Percentiles rank a stretch among this genome's conserved stretches.
phyloP scores from a whole-genome alignment of 1,140 invertebrate species.

The Hyles euphorbiae region DNA sequence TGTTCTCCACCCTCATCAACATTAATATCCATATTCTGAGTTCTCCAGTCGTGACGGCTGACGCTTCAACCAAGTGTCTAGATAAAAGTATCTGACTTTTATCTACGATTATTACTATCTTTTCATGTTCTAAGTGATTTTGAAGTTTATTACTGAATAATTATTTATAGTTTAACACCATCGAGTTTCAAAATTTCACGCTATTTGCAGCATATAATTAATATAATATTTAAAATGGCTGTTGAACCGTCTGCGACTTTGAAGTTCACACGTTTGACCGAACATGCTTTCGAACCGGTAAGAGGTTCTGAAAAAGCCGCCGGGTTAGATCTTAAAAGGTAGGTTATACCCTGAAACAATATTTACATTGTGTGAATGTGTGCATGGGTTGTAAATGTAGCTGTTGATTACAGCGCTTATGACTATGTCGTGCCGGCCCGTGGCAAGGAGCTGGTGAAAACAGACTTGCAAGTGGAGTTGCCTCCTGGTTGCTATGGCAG shows the following conservation, averaged over 20 bases:
- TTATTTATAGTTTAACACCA: too few relatives aligned
- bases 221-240: slow-evolving; percentile 56
- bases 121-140: too few relatives aligned
- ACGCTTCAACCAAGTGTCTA: too few relatives aligned
- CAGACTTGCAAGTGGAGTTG: slow-evolving; percentile 92
- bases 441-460: slow-evolving; percentile 92
- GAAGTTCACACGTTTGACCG: slow-evolving; percentile 85
- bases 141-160: too few relatives aligned
- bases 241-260: slow-evolving; percentile 70
- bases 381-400: slow-evolving; percentile 13
- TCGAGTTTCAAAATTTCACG: slow-evolving; percentile 6
- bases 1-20: too few relatives aligned
- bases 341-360: slow-evolving; percentile 15
- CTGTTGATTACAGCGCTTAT: slow-evolving; percentile 84
- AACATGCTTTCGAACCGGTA: slow-evolving; percentile 86
- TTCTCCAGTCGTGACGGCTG: too few relatives aligned
- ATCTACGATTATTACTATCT: too few relatives aligned
- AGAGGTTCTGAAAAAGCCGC: slow-evolving; percentile 91
- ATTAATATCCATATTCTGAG: too few relatives aligned
- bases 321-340: slow-evolving; percentile 94
- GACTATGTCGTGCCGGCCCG: slow-evolving; percentile 87
- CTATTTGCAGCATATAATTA: slow-evolving; percentile 2
- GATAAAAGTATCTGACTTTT: too few relatives aligned
- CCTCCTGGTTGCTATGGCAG: slow-evolving; percentile 95
- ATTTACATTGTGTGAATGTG: not conserved